A percentile compares a stretch with the other conserved stretches of the same genome.
These are phyloP conservation scores for Benitochromis conjunctus DNA, from an alignment of 2,113 vertebrate species.

Conservation along the genomic window DNA sequence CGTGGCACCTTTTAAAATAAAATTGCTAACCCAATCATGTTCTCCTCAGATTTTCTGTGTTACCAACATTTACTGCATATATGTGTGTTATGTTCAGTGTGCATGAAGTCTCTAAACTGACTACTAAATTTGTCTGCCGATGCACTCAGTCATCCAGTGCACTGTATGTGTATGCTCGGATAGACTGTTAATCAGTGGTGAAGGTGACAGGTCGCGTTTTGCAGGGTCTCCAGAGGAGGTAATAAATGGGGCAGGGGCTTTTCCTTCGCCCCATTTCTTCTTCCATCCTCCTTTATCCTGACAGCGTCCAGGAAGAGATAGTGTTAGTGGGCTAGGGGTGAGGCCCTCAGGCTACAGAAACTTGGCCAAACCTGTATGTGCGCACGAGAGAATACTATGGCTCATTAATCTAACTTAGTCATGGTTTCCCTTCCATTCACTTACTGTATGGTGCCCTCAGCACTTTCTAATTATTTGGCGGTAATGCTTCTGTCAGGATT, in stretches of 20 bases:
- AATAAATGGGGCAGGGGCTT: conserved; percentile 35
- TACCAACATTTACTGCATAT: neutral
- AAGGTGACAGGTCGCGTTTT: conserved; percentile 20
- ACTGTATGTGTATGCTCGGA: conserved; percentile 23
- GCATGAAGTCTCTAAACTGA: conserved; percentile 25
- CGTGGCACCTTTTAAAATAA: neutral
- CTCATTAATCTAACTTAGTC: conserved; percentile 58
- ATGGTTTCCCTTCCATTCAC: conserved; percentile 26
- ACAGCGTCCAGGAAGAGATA: conserved; percentile 23
- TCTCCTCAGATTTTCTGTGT: neutral
- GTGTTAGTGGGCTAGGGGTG: neutral
- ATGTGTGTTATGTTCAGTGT: neutral
- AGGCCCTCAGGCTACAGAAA: conserved; percentile 15
- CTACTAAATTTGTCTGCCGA: neutral
- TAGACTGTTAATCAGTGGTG: conserved; percentile 29
- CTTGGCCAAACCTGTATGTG: conserved; percentile 14
- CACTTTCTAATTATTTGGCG: conserved; percentile 23
- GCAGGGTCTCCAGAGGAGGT: conserved; percentile 17
- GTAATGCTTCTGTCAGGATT: conserved; percentile 22
- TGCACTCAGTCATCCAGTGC: neutral
- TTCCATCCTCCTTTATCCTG: conserved; percentile 41
- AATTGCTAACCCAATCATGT: neutral
- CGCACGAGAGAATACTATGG: conserved; percentile 1
- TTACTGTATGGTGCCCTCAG: neutral
- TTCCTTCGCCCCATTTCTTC: conserved; percentile 26